These are phyloP conservation scores for Drosophila hawaiiensis DNA, from an alignment of 2,888 invertebrate species.

Conservation along the genomic window DNA sequence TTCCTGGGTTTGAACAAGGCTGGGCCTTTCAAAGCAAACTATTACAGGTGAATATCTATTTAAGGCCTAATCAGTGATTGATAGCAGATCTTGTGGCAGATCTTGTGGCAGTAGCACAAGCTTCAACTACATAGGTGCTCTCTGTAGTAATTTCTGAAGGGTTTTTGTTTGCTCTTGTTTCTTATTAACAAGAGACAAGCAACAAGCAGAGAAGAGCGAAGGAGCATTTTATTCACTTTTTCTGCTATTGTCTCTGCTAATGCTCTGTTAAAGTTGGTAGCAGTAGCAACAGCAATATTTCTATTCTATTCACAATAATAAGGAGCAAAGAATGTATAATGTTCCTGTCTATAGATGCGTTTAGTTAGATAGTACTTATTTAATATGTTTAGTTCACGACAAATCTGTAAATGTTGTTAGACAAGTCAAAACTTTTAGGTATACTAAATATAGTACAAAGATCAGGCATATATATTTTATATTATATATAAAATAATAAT, in stretches of 20 bases:
- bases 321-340: too few relatives aligned
- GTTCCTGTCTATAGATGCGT: neutral
- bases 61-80: neutral
- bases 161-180: neutral
- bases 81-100: neutral
- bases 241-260: too few relatives aligned
- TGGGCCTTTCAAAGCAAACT: constrained; percentile 98
- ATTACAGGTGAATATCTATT: constrained; percentile 90
- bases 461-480: too few relatives aligned
- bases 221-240: neutral
- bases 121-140: neutral
- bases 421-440: neutral
- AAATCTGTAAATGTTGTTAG: neutral
- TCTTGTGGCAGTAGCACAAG: neutral
- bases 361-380: neutral
- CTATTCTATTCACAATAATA: too few relatives aligned
- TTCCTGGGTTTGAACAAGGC: constrained; percentile 98
- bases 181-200: too few relatives aligned
- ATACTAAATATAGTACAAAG: neutral
- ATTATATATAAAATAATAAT: neutral
- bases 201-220: too few relatives aligned
- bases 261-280: neutral
- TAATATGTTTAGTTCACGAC: neutral
- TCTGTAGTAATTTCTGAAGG: neutral
- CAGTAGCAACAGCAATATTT: neutral